Evolutionary conservation across 37 sponge, comb jelly and placozoan species (phyloP).

Genomic region (Spongia lamella): DNA sequence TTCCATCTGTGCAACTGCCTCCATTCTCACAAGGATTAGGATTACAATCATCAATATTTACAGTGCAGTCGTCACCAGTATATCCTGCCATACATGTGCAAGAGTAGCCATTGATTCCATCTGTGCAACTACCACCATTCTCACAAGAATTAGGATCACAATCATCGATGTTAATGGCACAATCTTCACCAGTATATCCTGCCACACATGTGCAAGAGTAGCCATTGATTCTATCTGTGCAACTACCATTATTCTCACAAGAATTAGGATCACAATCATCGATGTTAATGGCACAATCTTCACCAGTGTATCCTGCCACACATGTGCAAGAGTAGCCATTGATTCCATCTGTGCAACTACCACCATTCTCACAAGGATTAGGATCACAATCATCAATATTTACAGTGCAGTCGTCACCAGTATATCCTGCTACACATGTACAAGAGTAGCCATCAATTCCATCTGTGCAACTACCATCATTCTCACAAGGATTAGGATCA

Average conservation of each 20-base stretch:
- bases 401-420: conserved; percentile 28
- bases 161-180: conserved; percentile 10
- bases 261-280: conserved; percentile 31
- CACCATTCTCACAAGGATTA: no score
- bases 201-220: conserved; percentile 8
- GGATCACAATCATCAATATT: conserved; percentile 28
- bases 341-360: conserved; percentile 2
- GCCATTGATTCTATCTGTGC: no score
- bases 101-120: conserved; percentile 21
- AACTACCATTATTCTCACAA: conserved; percentile 10
- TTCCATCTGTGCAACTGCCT: conserved; percentile 36
- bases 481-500: conserved; percentile 15
- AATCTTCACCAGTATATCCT: conserved; percentile 11
- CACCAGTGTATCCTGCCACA: conserved; percentile 33
- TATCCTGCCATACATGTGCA: conserved; percentile 39
- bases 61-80: conserved; percentile 30
- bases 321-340: conserved; percentile 36
- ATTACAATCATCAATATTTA: conserved; percentile 31
- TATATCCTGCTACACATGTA: conserved; percentile 31
- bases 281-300: conserved; percentile 20
- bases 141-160: conserved; percentile 8
- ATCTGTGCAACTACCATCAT: conserved; percentile 43
- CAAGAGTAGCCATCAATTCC: conserved; percentile 15
- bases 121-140: conserved; percentile 7
- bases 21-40: conserved; percentile 11